Base-by-base conservation (phyloP, 2,797 vertebrate genomes). In the Tenualosa thibaudeaui region DNA sequence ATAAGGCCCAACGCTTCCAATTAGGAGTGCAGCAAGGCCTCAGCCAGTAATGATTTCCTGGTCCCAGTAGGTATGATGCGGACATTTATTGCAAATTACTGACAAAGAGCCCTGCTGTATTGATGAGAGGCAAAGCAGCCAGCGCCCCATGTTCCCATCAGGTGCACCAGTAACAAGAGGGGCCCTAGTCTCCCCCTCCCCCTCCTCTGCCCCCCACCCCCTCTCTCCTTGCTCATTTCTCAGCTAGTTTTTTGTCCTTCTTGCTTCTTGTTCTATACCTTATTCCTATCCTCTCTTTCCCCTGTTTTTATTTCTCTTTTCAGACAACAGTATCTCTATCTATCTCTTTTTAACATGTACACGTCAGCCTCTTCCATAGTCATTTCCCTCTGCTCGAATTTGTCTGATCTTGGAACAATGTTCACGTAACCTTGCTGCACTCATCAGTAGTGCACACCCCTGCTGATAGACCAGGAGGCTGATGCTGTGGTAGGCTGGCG, bases 1-100 rank as follows among this genome's bases (percentile, higher is more conserved):
- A 99, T 99, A 97, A 98, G 97, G 97, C 98, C 98, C 98, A 98
- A 98, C 91, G 98, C 97, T 98, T 97, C 98, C 98, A 99, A 99
- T 99, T 99, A 99, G 97, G 95, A 96, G 94, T 94, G 82, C 94
- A 90, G 96, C 92, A 93, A 95, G 96, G 96, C 97, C 95, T 96
- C 96, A 93, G 96, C 96, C 96, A 91, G 96, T 99, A 98, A 99
- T 97, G 98, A 99, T 97, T 96, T 96, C 95, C 94, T 93, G 94
- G 95, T 97, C 97, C 97, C 96, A 94, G 93, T 96, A 97, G 97
- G 96, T 96, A 95, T 94, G 95, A 95, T 93, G 94, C 93, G 95
- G 97, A 97, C 97, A 97, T 97, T 98, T 97, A 96, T 96, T 97
- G 98, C 97, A 99, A 99, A 99, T 99, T 97, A 99, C 97, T 96